Base-by-base conservation (phyloP, 2,888 invertebrate genomes). In the Monopis laevigella region DNA sequence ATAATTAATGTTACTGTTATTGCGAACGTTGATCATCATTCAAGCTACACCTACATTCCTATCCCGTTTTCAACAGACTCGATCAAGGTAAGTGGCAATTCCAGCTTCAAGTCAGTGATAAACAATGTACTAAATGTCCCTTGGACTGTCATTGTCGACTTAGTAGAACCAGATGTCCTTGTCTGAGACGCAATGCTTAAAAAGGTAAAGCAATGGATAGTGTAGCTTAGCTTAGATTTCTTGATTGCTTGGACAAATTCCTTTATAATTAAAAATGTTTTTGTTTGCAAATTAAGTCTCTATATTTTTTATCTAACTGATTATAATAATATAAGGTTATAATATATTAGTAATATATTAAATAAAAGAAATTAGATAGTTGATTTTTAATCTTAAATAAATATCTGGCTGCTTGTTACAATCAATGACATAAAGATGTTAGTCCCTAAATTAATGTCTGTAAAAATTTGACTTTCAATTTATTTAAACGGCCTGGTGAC, bases 81-180 rank as follows among this genome's bases (percentile, higher is more conserved):
- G 36, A 36, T 21, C 36, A 36, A 36, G 36, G 36, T 12, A n/a
- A 36, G 36, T 36, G 36, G 21, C 36, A 21, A 36, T 36, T 36
- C 36, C 36, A 13, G 36, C 36, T 36, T 27, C 27, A 39, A 39
- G 27, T 27, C 11, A 28, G 13, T 24, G 13, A 39, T 39, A 28
- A 24, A 29, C 28, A 13, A 18, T 29, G 17, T 29, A 26, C 29
- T 40, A 29, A 40, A 40, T 40, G 29, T 40, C 28, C 29, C 18
- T 40, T 26, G 40, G 40, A 18, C 29, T 40, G 40, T 40, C 40
- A 29, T 40, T 40, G 28, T 40, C 40, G 29, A 40, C 40, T 18
- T 18, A n/a, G 28, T 29, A 14, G 29, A 28, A 29, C 17, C 16
- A 18, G 29, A 16, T 14, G 40, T 40, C 40, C 40, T 40, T 40